Percentiles rank a stretch among this genome's conserved stretches.
Evolutionary conservation across 1,140 invertebrate species (phyloP).

Genomic region (Pseudoatta argentina): DNA sequence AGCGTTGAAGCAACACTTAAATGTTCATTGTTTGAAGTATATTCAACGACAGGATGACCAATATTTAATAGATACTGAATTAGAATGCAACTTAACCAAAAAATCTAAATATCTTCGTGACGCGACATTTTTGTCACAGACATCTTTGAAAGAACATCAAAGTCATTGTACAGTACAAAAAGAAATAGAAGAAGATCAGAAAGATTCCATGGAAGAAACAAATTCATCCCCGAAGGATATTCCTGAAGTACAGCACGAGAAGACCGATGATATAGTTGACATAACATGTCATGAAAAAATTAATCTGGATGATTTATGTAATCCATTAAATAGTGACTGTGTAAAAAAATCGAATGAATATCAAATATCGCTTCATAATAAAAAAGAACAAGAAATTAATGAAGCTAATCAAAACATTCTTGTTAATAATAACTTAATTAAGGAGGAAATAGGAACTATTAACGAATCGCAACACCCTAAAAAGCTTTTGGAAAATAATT

Average conservation of each 20-base stretch:
- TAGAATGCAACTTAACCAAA: conserved; percentile 50
- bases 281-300: background rate
- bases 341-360: background rate
- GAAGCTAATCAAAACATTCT: background rate
- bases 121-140: conserved; percentile 54
- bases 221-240: background rate
- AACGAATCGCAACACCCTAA: conserved; percentile 8
- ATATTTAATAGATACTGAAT: conserved; percentile 17
- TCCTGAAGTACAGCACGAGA: background rate
- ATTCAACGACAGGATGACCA: conserved; percentile 47
- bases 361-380: background rate
- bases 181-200: background rate
- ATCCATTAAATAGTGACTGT: background rate
- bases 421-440: conserved; percentile 8
- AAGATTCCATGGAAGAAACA: background rate
- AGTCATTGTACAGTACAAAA: conserved; percentile 19
- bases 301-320: background rate
- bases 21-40: conserved; percentile 73
- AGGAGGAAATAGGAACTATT: background rate
- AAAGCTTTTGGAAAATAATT: background rate
- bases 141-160: conserved; percentile 64
- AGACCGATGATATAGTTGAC: background rate
- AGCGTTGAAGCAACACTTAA: conserved; percentile 66
- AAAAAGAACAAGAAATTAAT: background rate
- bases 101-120: conserved; percentile 56